Conservation (phyloP, 2,888 invertebrate genomes). For the Chesias legatella region DNA sequence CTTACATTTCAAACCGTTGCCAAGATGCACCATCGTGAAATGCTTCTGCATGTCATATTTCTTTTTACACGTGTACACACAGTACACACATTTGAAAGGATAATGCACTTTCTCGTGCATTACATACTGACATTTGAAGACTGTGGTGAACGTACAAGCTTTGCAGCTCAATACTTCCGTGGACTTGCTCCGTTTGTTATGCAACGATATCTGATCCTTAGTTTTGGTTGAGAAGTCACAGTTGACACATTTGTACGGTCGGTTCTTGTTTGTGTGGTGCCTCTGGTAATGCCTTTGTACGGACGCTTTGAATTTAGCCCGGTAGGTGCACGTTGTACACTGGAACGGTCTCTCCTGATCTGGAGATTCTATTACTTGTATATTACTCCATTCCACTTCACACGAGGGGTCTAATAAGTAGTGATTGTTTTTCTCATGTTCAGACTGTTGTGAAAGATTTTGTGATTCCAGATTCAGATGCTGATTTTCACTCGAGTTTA, state of each 20-base stretch:
- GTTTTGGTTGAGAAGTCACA: conserved; percentile 65
- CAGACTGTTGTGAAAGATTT: conserved; percentile 3
- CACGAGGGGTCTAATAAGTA: conserved; percentile 46
- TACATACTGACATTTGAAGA: conserved; percentile 50
- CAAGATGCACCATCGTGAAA: conserved; percentile 45
- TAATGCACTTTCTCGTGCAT: conserved; percentile 58
- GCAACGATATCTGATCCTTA: conserved; percentile 58
- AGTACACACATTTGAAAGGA: conserved; percentile 45
- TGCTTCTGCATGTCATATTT: conserved; percentile 58
- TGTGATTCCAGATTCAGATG: background rate
- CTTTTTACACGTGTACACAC: conserved; percentile 47
- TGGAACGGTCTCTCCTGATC: conserved; percentile 49
- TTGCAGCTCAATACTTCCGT: conserved; percentile 35
- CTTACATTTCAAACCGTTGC: conserved; percentile 47
- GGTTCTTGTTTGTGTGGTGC: conserved; percentile 50
- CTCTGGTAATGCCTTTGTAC: conserved; percentile 62
- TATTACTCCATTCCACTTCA: conserved; percentile 49
- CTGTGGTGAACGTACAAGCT: conserved; percentile 42
- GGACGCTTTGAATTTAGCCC: conserved; percentile 55
- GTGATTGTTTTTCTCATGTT: conserved; percentile 35
- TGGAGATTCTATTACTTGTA: conserved; percentile 47
- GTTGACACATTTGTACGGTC: conserved; percentile 56
- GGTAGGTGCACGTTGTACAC: conserved; percentile 51
- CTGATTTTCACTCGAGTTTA: conserved; percentile 3
- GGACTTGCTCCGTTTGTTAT: conserved; percentile 54